Evolutionary conservation across 2,888 invertebrate species (phyloP), one percentile per base, ranked within the genome.

Genomic region (Polydrusus cervinus): DNA sequence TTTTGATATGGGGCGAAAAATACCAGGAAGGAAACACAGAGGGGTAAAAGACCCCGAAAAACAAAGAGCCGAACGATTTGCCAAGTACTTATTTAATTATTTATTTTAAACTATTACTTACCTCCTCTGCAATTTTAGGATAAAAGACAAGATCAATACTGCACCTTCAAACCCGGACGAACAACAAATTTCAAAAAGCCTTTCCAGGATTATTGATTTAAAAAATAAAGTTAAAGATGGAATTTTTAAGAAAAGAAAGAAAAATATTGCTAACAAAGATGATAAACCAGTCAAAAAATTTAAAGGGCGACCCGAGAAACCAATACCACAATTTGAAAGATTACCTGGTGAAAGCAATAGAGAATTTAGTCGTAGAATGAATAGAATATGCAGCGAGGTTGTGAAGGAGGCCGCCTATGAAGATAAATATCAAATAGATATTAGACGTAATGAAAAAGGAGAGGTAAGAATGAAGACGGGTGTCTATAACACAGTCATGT

Each of bases 1-100:
- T 45, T 16, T 14, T 2, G 16, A 85, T 85, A 93, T 93, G 92
- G 92, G 92, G 60, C 88, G 95, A 61, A 95, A 95, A 90, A 95
- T 95, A 83, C 95, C 95, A 30, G 93, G 93, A 30, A 92, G 93
- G 80, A 95, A 94, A 85, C 95, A 95, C 83, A 90, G 91, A 77
- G 94, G 94, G 20, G 89, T 94, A 1, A 93, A 93, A 83, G 95
- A 95, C 87, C 94, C 94, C 1, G 85, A 92, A 25, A 91, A 92
- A 82, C 95, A 95, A 85, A 90, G 90, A 78, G 91, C 90, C 8
- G 88, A 88, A 81, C 89, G 92, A 78, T 85, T 91, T 62, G 88
- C 90, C 81, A 91, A 90, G 95, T 95, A 89, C 13, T 68, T 72
- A 14, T 38, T 14, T 25, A 45, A 45, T 45, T 20, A 38, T 18